Conservation (phyloP, 2,888 invertebrate genomes). For the Sthenelais limicola region DNA sequence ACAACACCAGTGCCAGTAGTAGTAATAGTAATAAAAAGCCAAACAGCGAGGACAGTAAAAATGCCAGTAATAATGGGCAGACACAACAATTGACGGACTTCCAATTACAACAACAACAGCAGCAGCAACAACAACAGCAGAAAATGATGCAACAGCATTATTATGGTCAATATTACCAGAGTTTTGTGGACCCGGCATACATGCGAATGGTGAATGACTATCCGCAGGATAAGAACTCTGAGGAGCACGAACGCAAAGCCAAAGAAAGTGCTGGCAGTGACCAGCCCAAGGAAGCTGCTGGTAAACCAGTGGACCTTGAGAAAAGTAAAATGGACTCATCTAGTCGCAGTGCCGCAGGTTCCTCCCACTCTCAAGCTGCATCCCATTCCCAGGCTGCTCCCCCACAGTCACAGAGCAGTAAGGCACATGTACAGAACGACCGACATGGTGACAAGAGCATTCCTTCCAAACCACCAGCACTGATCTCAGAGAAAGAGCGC, state of each 20-base stretch:
- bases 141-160: constrained; percentile 57
- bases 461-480: constrained; percentile 41
- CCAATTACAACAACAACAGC: constrained; percentile 54
- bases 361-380: not conserved
- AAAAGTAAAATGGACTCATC: constrained; percentile 18
- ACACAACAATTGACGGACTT: constrained; percentile 38
- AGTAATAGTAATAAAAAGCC: not conserved
- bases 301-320: constrained; percentile 7
- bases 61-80: constrained; percentile 8
- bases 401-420: constrained; percentile 3
- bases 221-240: constrained; percentile 50
- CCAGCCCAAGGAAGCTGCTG: not conserved
- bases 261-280: constrained; percentile 6
- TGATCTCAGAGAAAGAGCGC: constrained; percentile 45
- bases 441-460: not conserved
- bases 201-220: constrained; percentile 75
- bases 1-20: constrained; percentile 22
- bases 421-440: too few relatives aligned
- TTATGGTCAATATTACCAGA: constrained; percentile 21
- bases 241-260: constrained; percentile 14
- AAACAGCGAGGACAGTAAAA: constrained; percentile 28
- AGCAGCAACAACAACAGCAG: constrained; percentile 54
- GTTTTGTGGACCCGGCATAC: constrained; percentile 60
- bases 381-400: not conserved
- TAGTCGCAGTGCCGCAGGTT: not conserved